A percentile compares a stretch with the other conserved stretches of the same genome.
phyloP scores from a whole-genome alignment of 2,888 invertebrate genomes.

The Pterostichus niger region DNA sequence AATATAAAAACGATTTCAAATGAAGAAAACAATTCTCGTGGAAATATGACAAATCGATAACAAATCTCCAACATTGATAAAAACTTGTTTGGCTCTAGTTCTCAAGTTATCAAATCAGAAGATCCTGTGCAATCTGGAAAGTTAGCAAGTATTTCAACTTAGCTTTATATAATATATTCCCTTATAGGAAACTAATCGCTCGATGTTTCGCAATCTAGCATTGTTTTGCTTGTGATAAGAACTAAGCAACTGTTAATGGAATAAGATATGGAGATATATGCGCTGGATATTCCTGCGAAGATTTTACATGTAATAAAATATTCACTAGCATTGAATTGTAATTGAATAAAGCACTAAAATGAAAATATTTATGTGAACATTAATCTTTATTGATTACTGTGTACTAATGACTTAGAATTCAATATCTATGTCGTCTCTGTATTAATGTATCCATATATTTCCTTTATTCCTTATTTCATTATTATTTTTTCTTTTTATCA shows the following conservation, averaged over 20 bases:
- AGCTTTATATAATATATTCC: not conserved
- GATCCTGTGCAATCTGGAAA: not conserved
- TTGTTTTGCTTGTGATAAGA: not conserved
- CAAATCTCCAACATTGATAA: not conserved
- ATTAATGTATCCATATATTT: slow-evolving; percentile 19
- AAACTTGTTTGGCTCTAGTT: not conserved
- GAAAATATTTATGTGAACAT: not conserved
- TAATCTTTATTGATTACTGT: slow-evolving; percentile 4
- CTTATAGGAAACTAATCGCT: slow-evolving; percentile 10
- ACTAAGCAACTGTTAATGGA: not conserved
- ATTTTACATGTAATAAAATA: not conserved
- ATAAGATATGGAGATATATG: no score
- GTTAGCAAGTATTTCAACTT: not conserved
- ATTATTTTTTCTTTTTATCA: not conserved
- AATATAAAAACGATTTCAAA: no score
- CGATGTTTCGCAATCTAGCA: not conserved
- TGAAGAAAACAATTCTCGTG: no score
- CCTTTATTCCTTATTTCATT: slow-evolving; percentile 6
- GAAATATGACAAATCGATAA: not conserved
- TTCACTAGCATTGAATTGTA: not conserved
- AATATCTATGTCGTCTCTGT: slow-evolving; percentile 10
- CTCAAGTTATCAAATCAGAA: not conserved
- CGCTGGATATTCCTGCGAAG: not conserved
- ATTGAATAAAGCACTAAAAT: not conserved
- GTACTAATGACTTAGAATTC: slow-evolving; percentile 7